These are phyloP conservation scores for Drosophila arizonae DNA, from an alignment of 1,140 invertebrate genomes.

Conservation along the genomic window DNA sequence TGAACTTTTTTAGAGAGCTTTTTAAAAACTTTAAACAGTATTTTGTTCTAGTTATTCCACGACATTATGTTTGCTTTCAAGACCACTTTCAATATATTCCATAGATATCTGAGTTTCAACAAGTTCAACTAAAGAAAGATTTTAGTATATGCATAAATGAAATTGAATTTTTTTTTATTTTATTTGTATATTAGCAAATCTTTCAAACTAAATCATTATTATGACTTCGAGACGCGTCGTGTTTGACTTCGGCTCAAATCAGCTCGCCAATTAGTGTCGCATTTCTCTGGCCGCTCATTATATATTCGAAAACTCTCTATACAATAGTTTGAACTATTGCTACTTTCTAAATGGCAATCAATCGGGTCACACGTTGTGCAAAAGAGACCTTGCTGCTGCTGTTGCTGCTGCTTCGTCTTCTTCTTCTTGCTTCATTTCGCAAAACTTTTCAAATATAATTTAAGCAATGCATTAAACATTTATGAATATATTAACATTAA, in stretches of 20 bases:
- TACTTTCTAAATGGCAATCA: conserved; percentile 20
- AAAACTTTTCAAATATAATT: background rate
- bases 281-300: conserved; percentile 8
- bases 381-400: background rate
- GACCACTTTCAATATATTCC: too few species aligned
- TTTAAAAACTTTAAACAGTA: too few species aligned
- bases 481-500: conserved; percentile 10
- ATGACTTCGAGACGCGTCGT: background rate
- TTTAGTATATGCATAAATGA: too few species aligned
- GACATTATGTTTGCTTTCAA: too few species aligned
- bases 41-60: too few species aligned
- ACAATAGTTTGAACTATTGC: conserved; percentile 17
- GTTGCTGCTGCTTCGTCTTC: background rate
- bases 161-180: too few species aligned
- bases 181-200: too few species aligned
- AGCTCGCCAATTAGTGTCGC: conserved; percentile 8
- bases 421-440: background rate
- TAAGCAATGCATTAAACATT: conserved; percentile 4
- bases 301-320: conserved; percentile 13
- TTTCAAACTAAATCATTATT: background rate
- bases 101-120: too few species aligned
- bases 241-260: background rate
- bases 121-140: too few species aligned
- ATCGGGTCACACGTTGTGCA: conserved; percentile 10
- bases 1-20: too few species aligned